phyloP scores from a whole-genome alignment of 2,888 invertebrate genomes.

The Himalopsyche kuldschensis region DNA sequence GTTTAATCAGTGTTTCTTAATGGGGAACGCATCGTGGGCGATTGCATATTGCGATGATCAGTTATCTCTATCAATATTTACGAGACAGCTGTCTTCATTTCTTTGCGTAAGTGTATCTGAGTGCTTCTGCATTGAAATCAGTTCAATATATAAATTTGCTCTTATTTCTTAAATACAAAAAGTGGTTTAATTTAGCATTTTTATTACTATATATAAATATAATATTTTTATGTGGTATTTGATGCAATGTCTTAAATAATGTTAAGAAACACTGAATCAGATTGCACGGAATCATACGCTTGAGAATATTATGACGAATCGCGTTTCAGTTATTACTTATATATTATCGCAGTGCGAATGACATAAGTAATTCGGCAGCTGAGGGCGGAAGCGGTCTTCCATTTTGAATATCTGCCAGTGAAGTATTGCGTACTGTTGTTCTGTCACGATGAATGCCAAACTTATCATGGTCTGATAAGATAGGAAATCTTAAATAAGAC shows the following conservation, averaged over 20 bases:
- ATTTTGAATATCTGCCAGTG: neutral
- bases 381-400: neutral
- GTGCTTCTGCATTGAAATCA: too few relatives aligned
- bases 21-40: neutral
- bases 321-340: neutral
- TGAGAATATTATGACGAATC: neutral
- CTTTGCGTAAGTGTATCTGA: too few relatives aligned
- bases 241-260: too few relatives aligned
- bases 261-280: too few relatives aligned
- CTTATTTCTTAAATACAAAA: too few relatives aligned
- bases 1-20: neutral
- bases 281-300: neutral
- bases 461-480: constrained; percentile 12
- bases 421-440: neutral
- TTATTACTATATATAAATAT: too few relatives aligned
- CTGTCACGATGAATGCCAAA: constrained; percentile 8
- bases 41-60: neutral
- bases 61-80: neutral
- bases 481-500: neutral
- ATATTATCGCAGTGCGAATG: neutral
- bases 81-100: too few relatives aligned
- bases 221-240: too few relatives aligned
- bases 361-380: neutral
- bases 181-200: too few relatives aligned
- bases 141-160: too few relatives aligned